Evolutionary conservation across 2,113 vertebrate genomes (phyloP).

Genomic region (Triplophysa tibetana): DNA sequence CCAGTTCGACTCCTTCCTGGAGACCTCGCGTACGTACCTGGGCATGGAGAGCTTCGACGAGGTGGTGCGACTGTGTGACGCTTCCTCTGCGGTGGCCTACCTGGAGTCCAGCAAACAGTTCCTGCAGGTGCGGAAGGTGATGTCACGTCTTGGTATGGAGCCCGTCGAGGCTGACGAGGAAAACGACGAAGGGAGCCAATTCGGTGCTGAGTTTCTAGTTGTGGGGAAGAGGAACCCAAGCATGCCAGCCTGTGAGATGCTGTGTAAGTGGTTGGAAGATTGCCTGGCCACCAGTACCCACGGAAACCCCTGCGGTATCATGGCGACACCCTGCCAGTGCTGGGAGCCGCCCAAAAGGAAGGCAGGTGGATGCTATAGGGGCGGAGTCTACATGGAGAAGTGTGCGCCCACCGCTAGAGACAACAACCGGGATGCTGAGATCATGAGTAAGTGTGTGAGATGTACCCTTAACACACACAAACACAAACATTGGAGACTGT

Average conservation of each 20-base stretch:
- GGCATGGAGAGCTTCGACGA: slow-evolving; percentile 98
- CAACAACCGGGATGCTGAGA: slow-evolving; percentile 74
- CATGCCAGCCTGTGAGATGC: slow-evolving; percentile 93
- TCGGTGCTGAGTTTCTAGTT: slow-evolving; percentile 91
- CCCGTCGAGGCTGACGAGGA: slow-evolving; percentile 59
- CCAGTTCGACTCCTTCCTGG: slow-evolving; percentile 97
- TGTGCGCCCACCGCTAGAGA: slow-evolving; percentile 84
- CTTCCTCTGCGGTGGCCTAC: slow-evolving; percentile 84
- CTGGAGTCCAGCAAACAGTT: slow-evolving; percentile 92
- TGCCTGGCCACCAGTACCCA: slow-evolving; percentile 91
- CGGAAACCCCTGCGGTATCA: slow-evolving; percentile 93
- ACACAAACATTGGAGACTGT: not conserved
- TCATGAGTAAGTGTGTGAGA: slow-evolving; percentile 81
- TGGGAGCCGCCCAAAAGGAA: slow-evolving; percentile 82
- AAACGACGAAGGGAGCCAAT: slow-evolving; percentile 74
- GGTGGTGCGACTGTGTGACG: slow-evolving; percentile 84
- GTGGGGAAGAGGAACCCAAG: slow-evolving; percentile 96
- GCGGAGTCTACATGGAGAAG: slow-evolving; percentile 88
- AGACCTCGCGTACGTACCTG: slow-evolving; percentile 95
- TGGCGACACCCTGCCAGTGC: slow-evolving; percentile 96
- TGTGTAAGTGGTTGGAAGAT: slow-evolving; percentile 93
- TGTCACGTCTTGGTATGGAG: slow-evolving; percentile 61
- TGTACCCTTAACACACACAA: not conserved
- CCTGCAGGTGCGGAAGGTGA: slow-evolving; percentile 85
- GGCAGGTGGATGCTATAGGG: slow-evolving; percentile 87